phyloP scores from a whole-genome alignment of 1,140 invertebrate genomes.

The Eupristina koningsbergeri region DNA sequence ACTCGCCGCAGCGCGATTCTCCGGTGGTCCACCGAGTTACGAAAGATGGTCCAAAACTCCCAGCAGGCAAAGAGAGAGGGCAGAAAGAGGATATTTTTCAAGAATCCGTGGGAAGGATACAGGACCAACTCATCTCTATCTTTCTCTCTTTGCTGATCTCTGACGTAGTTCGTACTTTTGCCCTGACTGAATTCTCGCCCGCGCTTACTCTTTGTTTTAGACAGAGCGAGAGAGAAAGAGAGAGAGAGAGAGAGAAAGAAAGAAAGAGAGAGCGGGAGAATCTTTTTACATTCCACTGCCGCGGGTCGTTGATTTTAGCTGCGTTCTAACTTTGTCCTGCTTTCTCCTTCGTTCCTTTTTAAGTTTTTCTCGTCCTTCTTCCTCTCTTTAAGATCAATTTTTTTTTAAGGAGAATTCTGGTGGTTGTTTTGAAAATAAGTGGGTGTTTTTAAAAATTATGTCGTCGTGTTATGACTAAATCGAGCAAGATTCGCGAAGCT shows the following conservation, averaged over 20 bases:
- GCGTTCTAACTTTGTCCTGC: neutral
- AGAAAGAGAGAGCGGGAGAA: neutral
- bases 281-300: conserved; percentile 52
- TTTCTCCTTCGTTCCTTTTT: conserved; percentile 18
- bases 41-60: conserved; percentile 35
- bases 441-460: conserved; percentile 35
- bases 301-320: conserved; percentile 51
- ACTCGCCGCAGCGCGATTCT: conserved; percentile 25
- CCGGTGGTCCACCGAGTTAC: conserved; percentile 47
- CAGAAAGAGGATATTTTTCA: conserved; percentile 50
- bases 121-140: neutral
- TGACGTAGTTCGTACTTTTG: neutral
- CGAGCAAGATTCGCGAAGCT: conserved; percentile 46
- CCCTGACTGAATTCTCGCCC: conserved; percentile 16
- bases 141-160: neutral
- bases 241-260: neutral
- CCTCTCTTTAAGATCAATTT: neutral
- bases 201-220: conserved; percentile 48
- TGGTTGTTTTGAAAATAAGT: neutral
- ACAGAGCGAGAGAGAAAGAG: neutral
- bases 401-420: neutral
- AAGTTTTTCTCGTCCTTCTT: neutral
- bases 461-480: conserved; percentile 53
- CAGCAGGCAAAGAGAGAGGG: conserved; percentile 30
- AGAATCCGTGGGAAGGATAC: conserved; percentile 52